Evolutionary conservation across 2,797 vertebrate genomes (phyloP).

Genomic region (Bryconaethiops microstoma): DNA sequence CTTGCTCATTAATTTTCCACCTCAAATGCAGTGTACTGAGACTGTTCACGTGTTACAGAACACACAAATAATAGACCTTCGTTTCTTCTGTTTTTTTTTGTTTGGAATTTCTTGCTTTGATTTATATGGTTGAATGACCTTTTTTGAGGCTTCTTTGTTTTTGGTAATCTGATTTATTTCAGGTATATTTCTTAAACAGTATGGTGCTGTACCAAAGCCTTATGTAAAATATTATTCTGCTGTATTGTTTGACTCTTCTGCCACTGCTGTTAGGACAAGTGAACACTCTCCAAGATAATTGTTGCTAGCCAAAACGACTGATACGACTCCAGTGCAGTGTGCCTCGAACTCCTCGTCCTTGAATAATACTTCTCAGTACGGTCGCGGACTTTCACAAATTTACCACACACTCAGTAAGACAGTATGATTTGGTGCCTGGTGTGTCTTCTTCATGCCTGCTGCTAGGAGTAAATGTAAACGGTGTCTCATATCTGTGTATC

Average conservation of each 20-base stretch:
- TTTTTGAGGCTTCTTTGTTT: constrained; percentile 64
- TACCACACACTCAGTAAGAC: constrained; percentile 48
- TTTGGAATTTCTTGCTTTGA: constrained; percentile 48
- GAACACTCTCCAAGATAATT: constrained; percentile 70
- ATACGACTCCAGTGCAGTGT: constrained; percentile 46
- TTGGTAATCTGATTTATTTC: constrained; percentile 75
- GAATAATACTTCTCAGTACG: constrained; percentile 45
- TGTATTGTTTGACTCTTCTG: constrained; percentile 75
- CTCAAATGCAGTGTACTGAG: constrained; percentile 60
- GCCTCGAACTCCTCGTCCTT: constrained; percentile 51
- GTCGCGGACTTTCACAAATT: constrained; percentile 39
- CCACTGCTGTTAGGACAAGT: constrained; percentile 78
- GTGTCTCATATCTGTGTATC: constrained; percentile 54
- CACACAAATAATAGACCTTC: constrained; percentile 72
- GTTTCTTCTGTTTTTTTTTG: constrained; percentile 57
- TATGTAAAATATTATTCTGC: constrained; percentile 79
- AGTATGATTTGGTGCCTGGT: constrained; percentile 58
- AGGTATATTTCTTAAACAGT: constrained; percentile 88
- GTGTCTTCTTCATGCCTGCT: constrained; percentile 60
- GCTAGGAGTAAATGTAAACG: constrained; percentile 58
- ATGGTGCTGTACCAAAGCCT: constrained; percentile 95
- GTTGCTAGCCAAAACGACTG: constrained; percentile 44
- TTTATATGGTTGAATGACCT: constrained; percentile 38
- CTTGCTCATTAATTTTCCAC: constrained; percentile 52
- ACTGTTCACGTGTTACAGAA: constrained; percentile 76